These are phyloP conservation scores for Boulengeromyrus knoepffleri DNA, from an alignment of 2,113 vertebrate species.

Conservation along the genomic window DNA sequence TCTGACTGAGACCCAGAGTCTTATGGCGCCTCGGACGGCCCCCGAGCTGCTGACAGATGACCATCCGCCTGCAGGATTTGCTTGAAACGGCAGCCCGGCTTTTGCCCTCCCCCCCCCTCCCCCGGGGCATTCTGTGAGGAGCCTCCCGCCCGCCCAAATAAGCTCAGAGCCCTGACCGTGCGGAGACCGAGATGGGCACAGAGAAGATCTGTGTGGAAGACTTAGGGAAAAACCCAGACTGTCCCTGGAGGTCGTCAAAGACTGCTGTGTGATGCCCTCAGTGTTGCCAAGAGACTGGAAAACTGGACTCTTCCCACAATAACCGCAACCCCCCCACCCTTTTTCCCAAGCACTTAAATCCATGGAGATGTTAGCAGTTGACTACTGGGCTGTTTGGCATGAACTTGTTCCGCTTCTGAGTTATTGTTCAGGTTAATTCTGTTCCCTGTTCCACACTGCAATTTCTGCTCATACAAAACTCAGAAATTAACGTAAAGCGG, in stretches of 20 bases:
- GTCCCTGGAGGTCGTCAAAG: background rate
- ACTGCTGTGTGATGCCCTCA: background rate
- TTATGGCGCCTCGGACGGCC: background rate
- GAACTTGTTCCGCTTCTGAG: background rate
- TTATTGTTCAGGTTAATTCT: background rate
- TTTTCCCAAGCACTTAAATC: slow-evolving; percentile 9
- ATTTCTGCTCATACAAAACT: background rate
- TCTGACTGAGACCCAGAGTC: background rate
- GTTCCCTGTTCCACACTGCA: background rate
- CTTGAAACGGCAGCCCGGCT: background rate
- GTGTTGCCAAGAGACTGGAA: background rate
- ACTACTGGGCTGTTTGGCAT: background rate
- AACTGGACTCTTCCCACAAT: background rate
- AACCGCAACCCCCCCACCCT: background rate
- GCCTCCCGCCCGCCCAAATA: background rate
- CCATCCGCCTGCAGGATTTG: background rate
- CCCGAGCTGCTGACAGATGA: background rate
- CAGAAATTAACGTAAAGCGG: background rate
- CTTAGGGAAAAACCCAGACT: background rate
- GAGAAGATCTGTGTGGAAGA: background rate
- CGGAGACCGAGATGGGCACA: background rate
- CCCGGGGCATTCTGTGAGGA: background rate
- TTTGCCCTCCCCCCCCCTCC: background rate
- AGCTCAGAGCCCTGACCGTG: background rate
- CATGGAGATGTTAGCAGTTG: background rate